Evolutionary conservation across 2,113 vertebrate species (phyloP), one percentile per base, ranked within the genome.

Genomic region (Ailuropoda melanoleuca): DNA sequence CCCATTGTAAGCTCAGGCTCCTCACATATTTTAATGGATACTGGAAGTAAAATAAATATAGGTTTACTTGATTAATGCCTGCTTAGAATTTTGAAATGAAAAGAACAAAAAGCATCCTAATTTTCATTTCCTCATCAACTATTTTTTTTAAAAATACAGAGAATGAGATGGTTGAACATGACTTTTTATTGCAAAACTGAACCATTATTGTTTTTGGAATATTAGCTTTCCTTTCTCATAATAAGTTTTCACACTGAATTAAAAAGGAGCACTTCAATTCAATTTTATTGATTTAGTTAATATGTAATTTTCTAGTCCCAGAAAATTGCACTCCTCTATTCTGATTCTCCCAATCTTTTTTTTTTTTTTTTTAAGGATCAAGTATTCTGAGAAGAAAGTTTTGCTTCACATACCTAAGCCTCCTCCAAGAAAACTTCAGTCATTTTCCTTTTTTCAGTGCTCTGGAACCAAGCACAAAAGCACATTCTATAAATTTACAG

Each of bases 101-200:
- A 93, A 58, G 84, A 92, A 97, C 82, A 93, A 97, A 96, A 95
- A 74, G 0, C 9, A 92, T 90, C 56, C 1, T 1, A 77, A 17
- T 78, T 85, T 98, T 94, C 70, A 77, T 97, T 88, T 96, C 60
- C 77, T 87, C 58, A 81, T 95, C 58, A 95, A 95, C 92, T 72
- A 29, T 88, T 90, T 80, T 80, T 18, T 23, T 56, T 6, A 75
- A 95, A 89, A 82, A n/a, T 26, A 6, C 21, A 96, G 75, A 94
- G 60, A 89, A 87, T 90, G 85, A 88, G 48, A 68, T 83, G 24
- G 24, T 85, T 78, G 62, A 96, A 95, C 74, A 96, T 48, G 72
- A 77, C 17, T 43, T 74, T 56, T 84, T 77, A 97, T 96, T 91
- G 24, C 64, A 94, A 97, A 80, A 90, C 39, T 24, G 26, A 95